phyloP scores from a whole-genome alignment of 2,113 vertebrate genomes.

The Aythya baeri region DNA sequence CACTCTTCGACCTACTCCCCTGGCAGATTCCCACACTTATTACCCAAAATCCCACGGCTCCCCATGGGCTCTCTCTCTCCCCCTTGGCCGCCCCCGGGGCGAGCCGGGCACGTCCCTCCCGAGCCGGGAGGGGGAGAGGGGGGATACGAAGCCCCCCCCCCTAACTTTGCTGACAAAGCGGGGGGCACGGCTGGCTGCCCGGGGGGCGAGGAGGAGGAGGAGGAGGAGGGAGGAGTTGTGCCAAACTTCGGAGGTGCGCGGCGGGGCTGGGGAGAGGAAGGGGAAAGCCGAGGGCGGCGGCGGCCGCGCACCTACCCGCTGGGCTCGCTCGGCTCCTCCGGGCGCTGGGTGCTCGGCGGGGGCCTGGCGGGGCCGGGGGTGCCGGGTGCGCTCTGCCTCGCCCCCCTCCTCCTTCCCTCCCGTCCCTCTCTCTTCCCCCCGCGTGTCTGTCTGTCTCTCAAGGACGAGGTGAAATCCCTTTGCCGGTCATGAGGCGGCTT shows the following conservation, averaged over 20 bases:
- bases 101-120: conserved; percentile 65
- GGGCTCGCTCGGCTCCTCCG: conserved; percentile 11
- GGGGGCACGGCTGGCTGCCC: neutral
- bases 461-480: conserved; percentile 84
- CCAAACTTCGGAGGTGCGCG: neutral
- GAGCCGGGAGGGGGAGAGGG: neutral
- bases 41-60: conserved; percentile 79
- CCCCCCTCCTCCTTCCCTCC: neutral
- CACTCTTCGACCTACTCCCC: conserved; percentile 66
- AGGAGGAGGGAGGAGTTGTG: conserved; percentile 33
- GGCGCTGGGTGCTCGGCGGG: neutral
- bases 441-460: conserved; percentile 65
- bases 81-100: conserved; percentile 75
- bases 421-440: conserved; percentile 1
- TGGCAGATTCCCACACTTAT: conserved; percentile 81
- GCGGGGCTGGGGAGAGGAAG: neutral
- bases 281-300: neutral
- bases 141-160: conserved; percentile 17
- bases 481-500: conserved; percentile 82
- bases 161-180: conserved; percentile 45
- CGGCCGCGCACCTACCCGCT: conserved; percentile 76
- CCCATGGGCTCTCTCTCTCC: conserved; percentile 69
- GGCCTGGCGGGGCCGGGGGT: neutral
- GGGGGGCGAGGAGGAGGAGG: too few relatives aligned
- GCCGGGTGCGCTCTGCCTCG: neutral